Base-by-base conservation (phyloP, 2,888 invertebrate species). In the Drosophila vallismaia region DNA sequence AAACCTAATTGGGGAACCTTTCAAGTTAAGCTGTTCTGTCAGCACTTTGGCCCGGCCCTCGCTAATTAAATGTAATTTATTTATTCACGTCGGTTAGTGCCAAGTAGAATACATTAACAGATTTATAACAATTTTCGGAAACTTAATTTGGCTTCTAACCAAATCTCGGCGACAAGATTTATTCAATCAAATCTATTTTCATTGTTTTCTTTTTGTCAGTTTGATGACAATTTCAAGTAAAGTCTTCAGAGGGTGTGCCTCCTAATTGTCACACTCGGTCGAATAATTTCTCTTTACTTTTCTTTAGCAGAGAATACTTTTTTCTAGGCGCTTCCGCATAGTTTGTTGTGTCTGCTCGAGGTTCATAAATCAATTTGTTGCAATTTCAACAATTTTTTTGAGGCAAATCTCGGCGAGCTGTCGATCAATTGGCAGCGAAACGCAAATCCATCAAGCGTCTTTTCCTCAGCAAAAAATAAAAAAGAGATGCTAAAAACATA, bases 361-460 rank as follows among this genome's bases (percentile, higher is more conserved):
- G 19, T 19, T 87, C 86, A 82, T 82, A 85, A 85, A 88, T 82
- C 86, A 82, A 85, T 85, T 87, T 87, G 72, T 62, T 82, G 82
- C 88, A 82, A 69, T 78, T 72, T 55, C 58, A 82, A 76, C 59
- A 72, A 68, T 68, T 71, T 40, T 40, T 66, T 57, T 19, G 59
- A 71, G 53, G 71, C 38, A 49, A 19, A 33, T 45, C 12, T 48
- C n/a, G 44, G 10, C 46, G 19, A 42, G 33, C 66, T 52, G 67
- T 52, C 78, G 71, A 62, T 78, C 87, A 84, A 80, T 86, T 77
- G 81, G 55, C 87, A 53, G 73, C 63, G 64, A 56, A 46, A 55
- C 77, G 67, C 19, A 42, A 85, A 72, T 87, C 86, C 85, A 87
- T 82, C 82, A 74, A 62, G 59, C 68, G 48, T 28, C 31, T 19